Base-by-base conservation (phyloP, 1,140 invertebrate genomes). In the Piezodorus guildinii region DNA sequence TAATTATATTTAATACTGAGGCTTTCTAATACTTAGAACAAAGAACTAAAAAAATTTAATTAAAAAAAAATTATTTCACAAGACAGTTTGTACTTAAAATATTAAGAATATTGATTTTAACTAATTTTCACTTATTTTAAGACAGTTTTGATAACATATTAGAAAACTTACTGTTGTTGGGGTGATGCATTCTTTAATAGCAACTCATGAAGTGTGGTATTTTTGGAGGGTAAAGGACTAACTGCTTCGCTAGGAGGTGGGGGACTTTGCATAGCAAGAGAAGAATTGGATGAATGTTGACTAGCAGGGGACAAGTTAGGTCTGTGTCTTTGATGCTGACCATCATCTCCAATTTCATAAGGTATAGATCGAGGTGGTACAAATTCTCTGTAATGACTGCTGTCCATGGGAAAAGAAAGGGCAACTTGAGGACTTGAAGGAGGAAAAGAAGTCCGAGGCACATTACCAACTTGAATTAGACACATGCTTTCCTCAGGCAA, bases 401-500 rank as follows among this genome's bases (percentile, higher is more conserved):
- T 67, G 56, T 65, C 67, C 25, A 68, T 66, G 0, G 70, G 69
- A 67, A 69, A 70, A 23, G 69, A 70, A 3, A 68, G 67, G 8
- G 69, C 65, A 15, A 63, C 34, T 23, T 56, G 23, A 34, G 34
- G 21, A n/a, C 25, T 23, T 14, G 63, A 21, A 34, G 19, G 19
- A n/a, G 51, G 49, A 17, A 65, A 15, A 39, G 51, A 17, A 8
- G 44, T 10, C 25, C 34, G 30, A 23, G 45, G 27, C 10, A 16
- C 51, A 14, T 58, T 23, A 17, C 30, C 60, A n/a, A 66, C 52
- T 60, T 64, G 62, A 19, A 65, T 63, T 72, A 71, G 77, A 65
- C 75, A 77, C 21, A 73, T 76, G 72, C 74, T 79, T 64, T 87
- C 85, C 65, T 87, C 84, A 2, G 87, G 86, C 45, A 90, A 76